Evolutionary conservation across 1,140 invertebrate species (phyloP).

Genomic region (Vollenhovia emeryi): DNA sequence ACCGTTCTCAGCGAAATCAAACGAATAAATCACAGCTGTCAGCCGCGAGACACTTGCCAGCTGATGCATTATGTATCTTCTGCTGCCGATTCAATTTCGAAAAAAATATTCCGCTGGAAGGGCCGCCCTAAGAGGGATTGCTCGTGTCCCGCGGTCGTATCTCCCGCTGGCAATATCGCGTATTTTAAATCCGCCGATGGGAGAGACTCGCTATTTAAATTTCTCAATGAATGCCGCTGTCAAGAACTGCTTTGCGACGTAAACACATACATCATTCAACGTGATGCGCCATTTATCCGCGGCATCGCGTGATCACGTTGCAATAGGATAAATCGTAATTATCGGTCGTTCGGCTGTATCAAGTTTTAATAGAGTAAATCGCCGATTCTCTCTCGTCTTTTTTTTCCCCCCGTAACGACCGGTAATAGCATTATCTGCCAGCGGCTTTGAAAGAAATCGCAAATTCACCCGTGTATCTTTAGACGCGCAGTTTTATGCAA

Average conservation of each 20-base stretch:
- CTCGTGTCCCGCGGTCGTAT: slow-evolving; percentile 13
- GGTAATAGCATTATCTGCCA: not conserved
- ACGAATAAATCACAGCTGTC: slow-evolving; percentile 56
- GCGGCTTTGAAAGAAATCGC: slow-evolving; percentile 7
- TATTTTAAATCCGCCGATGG: slow-evolving; percentile 50
- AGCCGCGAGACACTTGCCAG: slow-evolving; percentile 57
- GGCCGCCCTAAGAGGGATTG: slow-evolving; percentile 34
- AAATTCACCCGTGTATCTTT: not conserved
- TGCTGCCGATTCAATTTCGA: slow-evolving; percentile 56
- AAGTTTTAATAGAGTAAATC: slow-evolving; percentile 30
- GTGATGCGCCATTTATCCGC: not conserved
- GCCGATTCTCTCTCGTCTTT: not conserved
- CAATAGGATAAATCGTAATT: not conserved
- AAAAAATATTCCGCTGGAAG: slow-evolving; percentile 65
- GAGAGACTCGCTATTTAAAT: slow-evolving; percentile 65
- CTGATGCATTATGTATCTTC: slow-evolving; percentile 67
- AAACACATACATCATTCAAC: not conserved
- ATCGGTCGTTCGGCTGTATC: slow-evolving; percentile 3
- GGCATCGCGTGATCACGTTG: not conserved
- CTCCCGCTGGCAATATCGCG: slow-evolving; percentile 42
- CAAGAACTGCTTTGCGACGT: slow-evolving; percentile 29
- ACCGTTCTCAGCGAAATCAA: slow-evolving; percentile 42
- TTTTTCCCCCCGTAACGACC: too few relatives aligned
- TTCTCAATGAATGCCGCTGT: slow-evolving; percentile 2
- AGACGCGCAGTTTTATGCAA: not conserved